These are phyloP conservation scores for Bursaphelenchus okinawaensis DNA, from an alignment of 2,888 invertebrate genomes.

Conservation along the genomic window DNA sequence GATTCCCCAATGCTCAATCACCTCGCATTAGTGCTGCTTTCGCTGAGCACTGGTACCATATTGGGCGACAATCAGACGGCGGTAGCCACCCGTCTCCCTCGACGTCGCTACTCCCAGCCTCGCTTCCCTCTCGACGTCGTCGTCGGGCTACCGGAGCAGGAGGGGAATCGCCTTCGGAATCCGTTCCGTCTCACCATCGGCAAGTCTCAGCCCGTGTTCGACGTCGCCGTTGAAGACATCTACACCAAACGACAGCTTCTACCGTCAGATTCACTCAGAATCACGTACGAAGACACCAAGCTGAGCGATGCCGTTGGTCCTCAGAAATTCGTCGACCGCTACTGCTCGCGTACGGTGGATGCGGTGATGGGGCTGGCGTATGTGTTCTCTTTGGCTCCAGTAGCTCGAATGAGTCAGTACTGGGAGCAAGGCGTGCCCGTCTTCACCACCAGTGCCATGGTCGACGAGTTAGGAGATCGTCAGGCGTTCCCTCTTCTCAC, in stretches of 20 bases:
- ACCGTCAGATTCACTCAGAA: slow-evolving; percentile 24
- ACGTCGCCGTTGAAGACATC: slow-evolving; percentile 53
- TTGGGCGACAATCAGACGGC: neutral
- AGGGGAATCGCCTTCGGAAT: slow-evolving; percentile 40
- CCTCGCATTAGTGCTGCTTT: neutral
- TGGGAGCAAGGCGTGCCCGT: slow-evolving; percentile 69
- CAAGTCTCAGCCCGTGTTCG: slow-evolving; percentile 51
- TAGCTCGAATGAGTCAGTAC: slow-evolving; percentile 62
- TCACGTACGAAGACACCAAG: slow-evolving; percentile 45
- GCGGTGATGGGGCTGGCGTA: slow-evolving; percentile 81
- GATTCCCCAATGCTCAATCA: neutral
- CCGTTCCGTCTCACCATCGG: slow-evolving; percentile 47
- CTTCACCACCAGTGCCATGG: slow-evolving; percentile 74
- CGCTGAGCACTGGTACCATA: neutral
- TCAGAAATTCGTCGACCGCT: slow-evolving; percentile 50
- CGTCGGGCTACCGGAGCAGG: slow-evolving; percentile 44
- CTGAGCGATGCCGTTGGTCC: slow-evolving; percentile 51
- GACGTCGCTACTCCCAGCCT: slow-evolving; percentile 7
- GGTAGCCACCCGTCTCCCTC: slow-evolving; percentile 4
- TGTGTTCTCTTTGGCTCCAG: slow-evolving; percentile 79
- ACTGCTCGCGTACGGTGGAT: slow-evolving; percentile 63
- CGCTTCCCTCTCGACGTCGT: slow-evolving; percentile 48
- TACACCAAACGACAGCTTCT: slow-evolving; percentile 31
- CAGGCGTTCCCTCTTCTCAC: slow-evolving; percentile 72
- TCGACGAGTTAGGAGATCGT: slow-evolving; percentile 71